Evolutionary conservation across 2,797 vertebrate species (phyloP).

Genomic region (Neosalanx taihuensis): DNA sequence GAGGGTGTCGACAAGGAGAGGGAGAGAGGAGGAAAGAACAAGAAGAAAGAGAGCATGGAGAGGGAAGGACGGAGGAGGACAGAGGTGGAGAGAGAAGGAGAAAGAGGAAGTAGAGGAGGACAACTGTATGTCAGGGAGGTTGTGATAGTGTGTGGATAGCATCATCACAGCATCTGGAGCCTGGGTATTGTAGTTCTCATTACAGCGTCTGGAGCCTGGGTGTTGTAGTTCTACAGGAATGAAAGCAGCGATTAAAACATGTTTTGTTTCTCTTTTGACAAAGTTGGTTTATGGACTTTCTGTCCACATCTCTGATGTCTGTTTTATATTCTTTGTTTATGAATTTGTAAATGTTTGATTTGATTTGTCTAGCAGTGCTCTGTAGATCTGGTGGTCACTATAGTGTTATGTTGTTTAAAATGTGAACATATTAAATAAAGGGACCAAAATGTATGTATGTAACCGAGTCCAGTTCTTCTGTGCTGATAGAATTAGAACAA

Average conservation of each 20-base stretch:
- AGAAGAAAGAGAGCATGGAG: no score
- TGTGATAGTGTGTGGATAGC: not conserved
- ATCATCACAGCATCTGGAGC: not conserved
- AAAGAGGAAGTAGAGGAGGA: not conserved
- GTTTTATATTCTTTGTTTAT: slow-evolving; percentile 29
- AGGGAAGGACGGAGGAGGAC: not conserved
- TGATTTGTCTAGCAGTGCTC: slow-evolving; percentile 68
- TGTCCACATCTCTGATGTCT: slow-evolving; percentile 30
- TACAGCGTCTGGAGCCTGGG: no score
- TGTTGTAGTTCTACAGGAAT: not conserved
- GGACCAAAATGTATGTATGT: slow-evolving; percentile 72
- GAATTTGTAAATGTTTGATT: slow-evolving; percentile 45
- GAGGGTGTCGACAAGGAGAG: not conserved
- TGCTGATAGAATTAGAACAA: no score
- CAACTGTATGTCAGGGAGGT: not conserved
- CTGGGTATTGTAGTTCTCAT: not conserved
- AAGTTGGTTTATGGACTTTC: slow-evolving; percentile 24
- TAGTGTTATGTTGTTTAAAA: slow-evolving; percentile 80
- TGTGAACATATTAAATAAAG: slow-evolving; percentile 80
- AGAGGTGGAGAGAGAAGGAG: not conserved
- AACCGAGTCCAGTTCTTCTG: not conserved
- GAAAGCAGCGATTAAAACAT: not conserved
- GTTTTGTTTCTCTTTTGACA: slow-evolving; percentile 15
- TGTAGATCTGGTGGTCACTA: slow-evolving; percentile 74
- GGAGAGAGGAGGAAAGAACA: no score